These are phyloP conservation scores for Hirudinaria manillensis DNA, from an alignment of 2,888 invertebrate species.

Conservation along the genomic window DNA sequence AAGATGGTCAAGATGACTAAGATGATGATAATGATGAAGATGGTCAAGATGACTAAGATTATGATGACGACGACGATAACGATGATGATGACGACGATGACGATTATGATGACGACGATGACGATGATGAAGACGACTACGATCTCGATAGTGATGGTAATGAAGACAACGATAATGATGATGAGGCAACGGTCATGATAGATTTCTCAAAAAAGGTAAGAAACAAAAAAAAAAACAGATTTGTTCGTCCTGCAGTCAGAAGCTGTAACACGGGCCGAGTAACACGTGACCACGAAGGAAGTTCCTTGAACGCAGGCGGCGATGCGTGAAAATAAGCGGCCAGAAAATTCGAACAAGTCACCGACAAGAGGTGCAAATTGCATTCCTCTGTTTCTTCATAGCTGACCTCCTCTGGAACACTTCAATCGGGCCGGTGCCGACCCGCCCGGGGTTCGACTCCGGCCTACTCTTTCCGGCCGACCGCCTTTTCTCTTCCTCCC, in stretches of 20 bases:
- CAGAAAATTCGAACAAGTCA: constrained; percentile 11
- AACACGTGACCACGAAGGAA: too few species aligned
- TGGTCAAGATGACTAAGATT: not conserved
- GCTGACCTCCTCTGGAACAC: too few species aligned
- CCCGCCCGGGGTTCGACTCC: too few species aligned
- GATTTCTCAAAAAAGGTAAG: too few species aligned
- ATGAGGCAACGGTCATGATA: not conserved
- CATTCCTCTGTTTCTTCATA: not conserved
- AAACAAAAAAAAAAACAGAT: too few species aligned
- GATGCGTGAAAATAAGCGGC: not conserved
- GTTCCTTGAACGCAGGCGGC: not conserved
- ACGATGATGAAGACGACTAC: not conserved
- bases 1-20: not conserved
- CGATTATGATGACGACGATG: not conserved
- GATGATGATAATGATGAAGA: not conserved
- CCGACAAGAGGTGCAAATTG: constrained; percentile 5
- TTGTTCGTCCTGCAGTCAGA: too few species aligned
- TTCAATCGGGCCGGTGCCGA: too few species aligned
- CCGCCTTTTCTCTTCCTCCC: too few species aligned
- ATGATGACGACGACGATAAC: not conserved
- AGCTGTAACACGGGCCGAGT: too few species aligned
- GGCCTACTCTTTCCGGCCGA: too few species aligned
- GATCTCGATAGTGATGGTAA: not conserved
- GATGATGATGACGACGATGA: not conserved
- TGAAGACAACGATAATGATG: not conserved